phyloP scores from a whole-genome alignment of 2,797 vertebrate genomes.

The Pagetopsis macropterus region DNA sequence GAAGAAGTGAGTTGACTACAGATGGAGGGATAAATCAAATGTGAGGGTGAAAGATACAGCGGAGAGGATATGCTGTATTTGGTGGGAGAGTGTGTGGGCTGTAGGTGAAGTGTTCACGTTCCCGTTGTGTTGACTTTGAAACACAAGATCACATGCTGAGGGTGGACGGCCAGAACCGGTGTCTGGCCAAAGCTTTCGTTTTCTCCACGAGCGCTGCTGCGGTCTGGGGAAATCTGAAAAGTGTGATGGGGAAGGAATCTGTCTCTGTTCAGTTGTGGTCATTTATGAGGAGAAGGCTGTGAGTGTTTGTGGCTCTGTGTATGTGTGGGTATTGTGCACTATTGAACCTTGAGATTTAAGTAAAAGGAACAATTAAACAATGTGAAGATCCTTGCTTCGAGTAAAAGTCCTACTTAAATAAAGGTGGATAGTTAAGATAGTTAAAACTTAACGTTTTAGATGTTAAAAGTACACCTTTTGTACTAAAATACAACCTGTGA shows the following conservation, averaged over 20 bases:
- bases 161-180: constrained; percentile 31
- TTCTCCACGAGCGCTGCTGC: constrained; percentile 50
- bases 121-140: constrained; percentile 57
- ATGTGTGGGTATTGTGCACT: constrained; percentile 37
- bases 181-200: constrained; percentile 54
- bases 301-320: constrained; percentile 53
- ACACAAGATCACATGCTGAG: constrained; percentile 54
- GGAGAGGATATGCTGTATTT: constrained; percentile 19
- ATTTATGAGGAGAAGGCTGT: constrained; percentile 66
- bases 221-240: constrained; percentile 55
- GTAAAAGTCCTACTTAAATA: not conserved
- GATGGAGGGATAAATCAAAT: constrained; percentile 33
- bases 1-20: constrained; percentile 57
- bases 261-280: constrained; percentile 72
- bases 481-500: not conserved
- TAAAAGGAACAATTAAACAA: not conserved
- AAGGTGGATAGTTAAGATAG: not conserved
- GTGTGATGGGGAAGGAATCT: constrained; percentile 63
- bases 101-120: constrained; percentile 33
- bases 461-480: not conserved
- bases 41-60: constrained; percentile 39
- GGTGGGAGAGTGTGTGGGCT: constrained; percentile 21
- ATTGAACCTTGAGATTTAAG: constrained; percentile 39
- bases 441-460: too few species aligned
- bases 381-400: not conserved